These are phyloP conservation scores for Megaleporinus macrocephalus DNA, from an alignment of 2,113 vertebrate species.

Conservation along the genomic window DNA sequence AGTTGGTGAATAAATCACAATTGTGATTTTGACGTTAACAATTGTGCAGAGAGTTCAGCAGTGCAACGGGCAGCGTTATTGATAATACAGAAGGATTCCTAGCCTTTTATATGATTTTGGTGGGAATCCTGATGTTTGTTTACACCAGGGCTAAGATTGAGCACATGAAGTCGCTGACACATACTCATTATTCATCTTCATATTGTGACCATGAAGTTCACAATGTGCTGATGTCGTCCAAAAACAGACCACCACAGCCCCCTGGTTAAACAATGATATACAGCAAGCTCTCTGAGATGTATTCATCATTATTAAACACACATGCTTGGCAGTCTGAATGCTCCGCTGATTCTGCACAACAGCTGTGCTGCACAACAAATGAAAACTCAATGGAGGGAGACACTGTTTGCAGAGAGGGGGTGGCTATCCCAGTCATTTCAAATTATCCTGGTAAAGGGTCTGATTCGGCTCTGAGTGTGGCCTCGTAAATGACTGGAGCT, in stretches of 20 bases:
- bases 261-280: conserved; percentile 52
- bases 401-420: conserved; percentile 72
- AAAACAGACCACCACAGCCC: background rate
- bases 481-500: conserved; percentile 11
- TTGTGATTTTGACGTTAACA: too few species aligned
- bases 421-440: conserved; percentile 57
- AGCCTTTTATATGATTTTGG: too few species aligned
- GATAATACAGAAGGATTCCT: too few species aligned
- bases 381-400: conserved; percentile 77
- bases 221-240: background rate
- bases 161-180: too few species aligned
- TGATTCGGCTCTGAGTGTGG: background rate
- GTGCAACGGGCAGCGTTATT: too few species aligned
- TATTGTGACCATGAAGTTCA: background rate
- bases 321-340: conserved; percentile 65
- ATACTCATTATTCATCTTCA: too few species aligned
- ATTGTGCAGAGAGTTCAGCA: too few species aligned
- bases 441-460: conserved; percentile 14
- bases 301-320: conserved; percentile 74
- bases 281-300: conserved; percentile 36
- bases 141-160: too few species aligned
- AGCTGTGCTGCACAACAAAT: conserved; percentile 78
- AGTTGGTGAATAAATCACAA: too few species aligned
- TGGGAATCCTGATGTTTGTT: too few species aligned
- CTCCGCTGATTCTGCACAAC: conserved; percentile 68